A percentile compares a stretch with the other conserved stretches of the same genome.
These are phyloP conservation scores for Cygnus olor DNA, from an alignment of 2,797 vertebrate genomes.

Conservation along the genomic window DNA sequence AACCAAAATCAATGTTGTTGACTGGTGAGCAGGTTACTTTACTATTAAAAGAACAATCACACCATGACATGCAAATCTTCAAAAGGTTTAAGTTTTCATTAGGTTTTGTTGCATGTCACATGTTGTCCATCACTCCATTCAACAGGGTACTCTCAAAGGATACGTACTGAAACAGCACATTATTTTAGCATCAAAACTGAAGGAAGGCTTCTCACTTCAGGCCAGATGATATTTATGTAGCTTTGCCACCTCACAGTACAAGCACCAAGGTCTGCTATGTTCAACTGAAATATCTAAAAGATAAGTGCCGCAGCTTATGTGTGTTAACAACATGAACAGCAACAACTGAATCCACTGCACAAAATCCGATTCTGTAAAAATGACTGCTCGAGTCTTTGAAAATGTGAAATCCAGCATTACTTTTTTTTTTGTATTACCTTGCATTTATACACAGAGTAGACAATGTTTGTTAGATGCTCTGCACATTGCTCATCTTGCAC, in stretches of 20 bases:
- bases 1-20: conserved; percentile 3
- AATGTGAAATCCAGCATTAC: neutral
- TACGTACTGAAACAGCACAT: neutral
- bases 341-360: neutral
- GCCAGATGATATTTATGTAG: neutral
- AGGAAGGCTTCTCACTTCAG: neutral
- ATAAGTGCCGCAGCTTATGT: neutral
- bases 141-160: neutral
- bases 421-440: neutral
- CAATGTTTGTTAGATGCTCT: neutral
- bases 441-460: neutral
- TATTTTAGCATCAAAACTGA: neutral
- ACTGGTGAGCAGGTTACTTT: neutral
- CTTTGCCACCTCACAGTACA: neutral
- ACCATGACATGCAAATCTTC: neutral
- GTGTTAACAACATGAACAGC: neutral
- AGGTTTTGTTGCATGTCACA: neutral
- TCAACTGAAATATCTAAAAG: neutral
- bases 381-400: neutral
- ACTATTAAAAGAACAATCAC: neutral
- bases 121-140: neutral
- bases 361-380: neutral
- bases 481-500: neutral
- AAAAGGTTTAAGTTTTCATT: neutral
- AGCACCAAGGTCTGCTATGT: neutral